Evolutionary conservation across 2,797 vertebrate species (phyloP).

Genomic region (Eospalax fontanierii): DNA sequence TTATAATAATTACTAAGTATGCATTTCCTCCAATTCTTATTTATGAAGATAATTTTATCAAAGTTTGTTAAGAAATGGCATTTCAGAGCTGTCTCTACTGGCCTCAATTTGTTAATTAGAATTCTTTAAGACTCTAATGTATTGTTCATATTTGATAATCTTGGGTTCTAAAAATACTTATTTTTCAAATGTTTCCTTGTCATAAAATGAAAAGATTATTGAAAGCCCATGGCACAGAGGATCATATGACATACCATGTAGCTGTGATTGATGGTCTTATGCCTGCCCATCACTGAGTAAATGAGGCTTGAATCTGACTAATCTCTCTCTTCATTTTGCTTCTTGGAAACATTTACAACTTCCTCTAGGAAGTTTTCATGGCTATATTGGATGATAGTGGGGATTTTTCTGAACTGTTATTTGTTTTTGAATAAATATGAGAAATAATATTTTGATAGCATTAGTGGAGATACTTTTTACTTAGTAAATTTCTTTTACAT

Average conservation of each 20-base stretch:
- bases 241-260: slow-evolving; percentile 86
- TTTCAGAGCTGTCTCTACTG: slow-evolving; percentile 48
- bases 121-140: slow-evolving; percentile 70
- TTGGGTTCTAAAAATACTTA: slow-evolving; percentile 85
- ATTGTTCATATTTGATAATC: slow-evolving; percentile 66
- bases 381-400: slow-evolving; percentile 70
- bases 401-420: slow-evolving; percentile 80
- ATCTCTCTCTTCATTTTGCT: slow-evolving; percentile 90
- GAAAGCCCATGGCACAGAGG: slow-evolving; percentile 83
- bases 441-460: slow-evolving; percentile 83
- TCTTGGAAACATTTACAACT: slow-evolving; percentile 89
- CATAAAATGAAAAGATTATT: slow-evolving; percentile 85
- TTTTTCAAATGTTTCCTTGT: slow-evolving; percentile 83
- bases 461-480: slow-evolving; percentile 81
- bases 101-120: slow-evolving; percentile 55
- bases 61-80: slow-evolving; percentile 65
- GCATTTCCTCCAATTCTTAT: slow-evolving; percentile 56
- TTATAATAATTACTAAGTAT: slow-evolving; percentile 53
- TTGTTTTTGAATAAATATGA: slow-evolving; percentile 88
- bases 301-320: slow-evolving; percentile 90
- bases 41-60: slow-evolving; percentile 54
- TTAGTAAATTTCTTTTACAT: slow-evolving; percentile 82
- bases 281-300: slow-evolving; percentile 87
- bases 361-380: slow-evolving; percentile 84
- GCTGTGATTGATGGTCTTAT: slow-evolving; percentile 89